Conservation (phyloP, 2,888 invertebrate species). For the Tiphia femorata region DNA sequence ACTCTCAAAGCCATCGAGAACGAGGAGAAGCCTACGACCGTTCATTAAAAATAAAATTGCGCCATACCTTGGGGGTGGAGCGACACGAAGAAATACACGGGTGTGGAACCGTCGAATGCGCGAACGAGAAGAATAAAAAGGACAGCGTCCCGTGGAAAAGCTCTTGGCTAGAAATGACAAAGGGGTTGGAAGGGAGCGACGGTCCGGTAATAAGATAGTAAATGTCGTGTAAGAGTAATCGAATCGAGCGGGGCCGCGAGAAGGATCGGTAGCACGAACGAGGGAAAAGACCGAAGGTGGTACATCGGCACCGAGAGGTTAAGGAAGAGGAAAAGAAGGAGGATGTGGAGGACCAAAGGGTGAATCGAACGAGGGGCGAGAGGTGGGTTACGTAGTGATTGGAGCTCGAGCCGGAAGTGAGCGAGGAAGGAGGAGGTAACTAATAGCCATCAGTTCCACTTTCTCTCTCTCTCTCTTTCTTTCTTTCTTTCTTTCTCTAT, state of each 20-base stretch:
- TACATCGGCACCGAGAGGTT: constrained; percentile 32
- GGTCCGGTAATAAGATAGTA: constrained; percentile 47
- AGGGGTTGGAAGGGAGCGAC: constrained; percentile 35
- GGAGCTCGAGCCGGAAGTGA: constrained; percentile 39
- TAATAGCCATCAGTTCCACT: too few species aligned
- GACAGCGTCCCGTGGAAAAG: too few species aligned
- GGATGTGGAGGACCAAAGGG: background rate
- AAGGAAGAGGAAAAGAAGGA: constrained; percentile 3
- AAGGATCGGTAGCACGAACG: constrained; percentile 49
- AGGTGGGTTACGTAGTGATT: constrained; percentile 45
- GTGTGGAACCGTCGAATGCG: constrained; percentile 4
- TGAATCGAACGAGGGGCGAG: constrained; percentile 11
- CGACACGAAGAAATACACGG: too few species aligned
- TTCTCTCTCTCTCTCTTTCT: too few species aligned
- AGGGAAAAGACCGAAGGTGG: constrained; percentile 57
- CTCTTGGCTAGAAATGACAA: constrained; percentile 39
- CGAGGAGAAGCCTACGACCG: background rate
- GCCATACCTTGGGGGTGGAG: too few species aligned
- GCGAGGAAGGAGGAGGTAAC: constrained; percentile 12
- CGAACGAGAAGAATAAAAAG: constrained; percentile 17
- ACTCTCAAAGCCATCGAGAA: background rate
- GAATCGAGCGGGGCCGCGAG: constrained; percentile 41
- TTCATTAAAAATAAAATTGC: background rate
- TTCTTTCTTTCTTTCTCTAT: too few species aligned
- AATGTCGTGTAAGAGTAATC: constrained; percentile 56